Evolutionary conservation across 1,140 invertebrate genomes (phyloP).

Genomic region (Ectropis grisescens): DNA sequence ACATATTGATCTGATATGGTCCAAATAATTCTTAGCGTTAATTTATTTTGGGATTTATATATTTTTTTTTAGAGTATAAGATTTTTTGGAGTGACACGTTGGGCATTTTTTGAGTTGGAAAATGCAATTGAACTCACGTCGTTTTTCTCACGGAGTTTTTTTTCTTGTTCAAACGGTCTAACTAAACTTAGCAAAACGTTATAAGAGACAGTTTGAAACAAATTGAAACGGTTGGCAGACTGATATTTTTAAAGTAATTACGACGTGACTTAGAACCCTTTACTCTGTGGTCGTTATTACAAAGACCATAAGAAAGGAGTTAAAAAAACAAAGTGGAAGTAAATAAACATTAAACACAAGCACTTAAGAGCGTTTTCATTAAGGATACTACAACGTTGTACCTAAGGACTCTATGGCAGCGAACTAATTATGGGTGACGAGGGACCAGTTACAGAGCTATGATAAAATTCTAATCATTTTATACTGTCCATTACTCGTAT

Average conservation of each 20-base stretch:
- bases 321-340: slow-evolving; percentile 46
- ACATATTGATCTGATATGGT: too few species aligned
- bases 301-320: slow-evolving; percentile 20
- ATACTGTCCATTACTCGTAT: too few species aligned
- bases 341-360: slow-evolving; percentile 56
- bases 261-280: slow-evolving; percentile 9
- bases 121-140: too few species aligned
- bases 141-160: too few species aligned
- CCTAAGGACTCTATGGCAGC: slow-evolving; percentile 36
- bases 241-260: slow-evolving; percentile 17
- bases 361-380: slow-evolving; percentile 56
- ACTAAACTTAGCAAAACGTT: too few species aligned
- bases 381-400: slow-evolving; percentile 48
- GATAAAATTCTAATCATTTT: too few species aligned
- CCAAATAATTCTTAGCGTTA: too few species aligned
- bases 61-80: too few species aligned
- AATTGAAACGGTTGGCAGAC: slow-evolving; percentile 5
- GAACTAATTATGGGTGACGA: slow-evolving; percentile 59
- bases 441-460: slow-evolving; percentile 16
- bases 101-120: too few species aligned
- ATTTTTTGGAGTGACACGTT: too few species aligned
- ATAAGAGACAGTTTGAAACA: neutral
- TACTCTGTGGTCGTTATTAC: slow-evolving; percentile 5
- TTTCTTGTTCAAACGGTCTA: too few species aligned
- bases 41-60: too few species aligned